Conservation (phyloP, 2,888 invertebrate genomes). For the Trachelus iudaicus region DNA sequence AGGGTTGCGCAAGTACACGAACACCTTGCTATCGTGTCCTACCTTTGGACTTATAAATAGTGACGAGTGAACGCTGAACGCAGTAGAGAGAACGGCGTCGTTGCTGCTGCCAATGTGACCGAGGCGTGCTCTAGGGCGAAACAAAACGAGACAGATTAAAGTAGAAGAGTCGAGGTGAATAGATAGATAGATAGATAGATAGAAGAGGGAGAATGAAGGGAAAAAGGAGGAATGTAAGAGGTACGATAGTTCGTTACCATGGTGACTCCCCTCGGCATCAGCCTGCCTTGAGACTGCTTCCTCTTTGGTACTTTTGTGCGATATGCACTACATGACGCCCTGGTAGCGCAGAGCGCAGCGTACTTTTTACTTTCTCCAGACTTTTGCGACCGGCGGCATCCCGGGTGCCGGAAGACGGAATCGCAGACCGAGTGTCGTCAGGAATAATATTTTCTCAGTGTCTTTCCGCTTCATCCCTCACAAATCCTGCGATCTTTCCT, state of each 20-base stretch:
- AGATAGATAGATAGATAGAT: constrained; percentile 9
- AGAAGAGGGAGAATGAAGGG: constrained; percentile 20
- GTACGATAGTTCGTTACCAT: constrained; percentile 53
- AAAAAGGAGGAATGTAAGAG: constrained; percentile 43
- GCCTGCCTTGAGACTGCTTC: constrained; percentile 17
- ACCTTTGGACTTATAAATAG: constrained; percentile 31
- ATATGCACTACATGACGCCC: too few species aligned
- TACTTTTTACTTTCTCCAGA: too few species aligned
- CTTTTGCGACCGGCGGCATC: too few species aligned
- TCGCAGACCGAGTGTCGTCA: too few species aligned
- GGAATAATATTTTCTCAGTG: too few species aligned
- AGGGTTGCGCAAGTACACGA: too few species aligned
- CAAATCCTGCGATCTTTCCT: too few species aligned
- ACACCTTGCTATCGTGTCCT: background rate
- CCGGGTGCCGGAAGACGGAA: too few species aligned
- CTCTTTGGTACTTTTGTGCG: background rate
- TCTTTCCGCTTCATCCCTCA: too few species aligned
- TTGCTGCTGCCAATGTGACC: background rate
- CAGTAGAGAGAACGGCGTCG: constrained; percentile 10
- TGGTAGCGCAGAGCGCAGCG: too few species aligned
- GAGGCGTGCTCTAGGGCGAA: constrained; percentile 8
- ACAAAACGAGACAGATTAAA: constrained; percentile 14
- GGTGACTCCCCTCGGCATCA: constrained; percentile 45
- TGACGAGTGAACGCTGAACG: constrained; percentile 38
- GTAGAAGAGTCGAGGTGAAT: constrained; percentile 15